Evolutionary conservation across 2,888 invertebrate species (phyloP), one percentile per base, ranked within the genome.

Genomic region (Molanna angustata): DNA sequence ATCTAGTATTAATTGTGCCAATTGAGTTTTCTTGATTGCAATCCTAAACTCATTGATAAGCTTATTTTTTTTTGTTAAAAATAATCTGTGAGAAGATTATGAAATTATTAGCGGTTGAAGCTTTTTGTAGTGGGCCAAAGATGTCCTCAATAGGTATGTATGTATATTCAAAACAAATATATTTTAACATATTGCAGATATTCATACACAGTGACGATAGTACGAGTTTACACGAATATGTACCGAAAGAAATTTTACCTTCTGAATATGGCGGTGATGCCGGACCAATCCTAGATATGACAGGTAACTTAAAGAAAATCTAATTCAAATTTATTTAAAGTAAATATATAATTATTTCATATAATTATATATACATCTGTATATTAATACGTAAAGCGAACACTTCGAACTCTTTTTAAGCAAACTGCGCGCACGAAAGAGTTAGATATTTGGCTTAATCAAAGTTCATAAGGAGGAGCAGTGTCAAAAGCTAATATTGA

Each of bases 231-330:
- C 79, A 80, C 61, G 70, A 82, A 61, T 62, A 73, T 42, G 71
- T 86, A 14, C 80, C 84, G 0, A 75, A 76, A 60, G 72, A 78
- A 2, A 68, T 80, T 37, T 66, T 86, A 40, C 86, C 86, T 1
- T 66, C 65, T 7, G 86, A 86, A 64, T 86, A 85, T 63, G 86
- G 86, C 7, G 86, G 86, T 1, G 73, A 73, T 9, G 81, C 74
- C 20, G 80, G 80, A 1, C 70, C 79, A 4, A 65, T 80, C 2
- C 67, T 69, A 49, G 75, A 78, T 61, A 69, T 82, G 41, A 71
- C 67, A 54, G 77, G 82, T 82, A 64, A 62, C 67, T 17, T 3
- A 6, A 37, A 6, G 33, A 3, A 11, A 33, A 6, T 14, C 4
- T 3, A 11, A 33, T 33, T 6, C n/a, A n/a, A 11, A 33, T 33